Base-by-base conservation (phyloP, 2,797 vertebrate species). In the Liparis tanakae region DNA sequence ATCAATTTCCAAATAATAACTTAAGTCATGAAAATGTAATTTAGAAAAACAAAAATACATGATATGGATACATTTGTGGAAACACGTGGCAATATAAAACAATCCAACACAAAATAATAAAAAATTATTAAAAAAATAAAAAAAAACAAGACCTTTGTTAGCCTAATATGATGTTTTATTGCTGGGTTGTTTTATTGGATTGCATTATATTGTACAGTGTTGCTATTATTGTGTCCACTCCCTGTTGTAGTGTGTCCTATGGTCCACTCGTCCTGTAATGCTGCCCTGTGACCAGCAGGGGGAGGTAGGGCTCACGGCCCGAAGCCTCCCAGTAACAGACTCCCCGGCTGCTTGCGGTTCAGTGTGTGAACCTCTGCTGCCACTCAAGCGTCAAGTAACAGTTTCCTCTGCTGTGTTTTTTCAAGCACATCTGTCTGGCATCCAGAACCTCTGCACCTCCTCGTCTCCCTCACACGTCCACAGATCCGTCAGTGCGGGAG, bases 1-100 rank as follows among this genome's bases (percentile, higher is more conserved):
- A 85, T 34, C 78, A 30, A 82, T 59, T 63, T 88, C 61, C 55
- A 80, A 68, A 78, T 70, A 86, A 91, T 90, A 93, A 92, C 37
- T 92, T 91, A 88, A 79, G 71, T 76, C 30, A 76, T 66, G 15
- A 87, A 82, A 85, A 80, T 39, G 20, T 39, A 14, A 67, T 70
- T 34, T 70, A 75, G 72, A 81, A 78, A 80, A 71, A n/a, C 20
- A 22, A 43, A 78, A 9, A 83, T 13, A 65, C 15, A 72, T 41
- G 30, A 64, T 20, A n/a, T n/a, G n/a, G n/a, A n/a, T n/a, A n/a
- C n/a, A n/a, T n/a, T n/a, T 68, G n/a, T 62, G 18, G 36, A 37
- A 83, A 75, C 62, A 72, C 25, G 53, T 64, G 62, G 61, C 30
- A 57, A 64, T 55, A 67, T 51, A 67, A 69, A 74, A 10, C 20